Evolutionary conservation across 2,888 invertebrate species (phyloP).

Genomic region (Sphaeridia pumilis): DNA sequence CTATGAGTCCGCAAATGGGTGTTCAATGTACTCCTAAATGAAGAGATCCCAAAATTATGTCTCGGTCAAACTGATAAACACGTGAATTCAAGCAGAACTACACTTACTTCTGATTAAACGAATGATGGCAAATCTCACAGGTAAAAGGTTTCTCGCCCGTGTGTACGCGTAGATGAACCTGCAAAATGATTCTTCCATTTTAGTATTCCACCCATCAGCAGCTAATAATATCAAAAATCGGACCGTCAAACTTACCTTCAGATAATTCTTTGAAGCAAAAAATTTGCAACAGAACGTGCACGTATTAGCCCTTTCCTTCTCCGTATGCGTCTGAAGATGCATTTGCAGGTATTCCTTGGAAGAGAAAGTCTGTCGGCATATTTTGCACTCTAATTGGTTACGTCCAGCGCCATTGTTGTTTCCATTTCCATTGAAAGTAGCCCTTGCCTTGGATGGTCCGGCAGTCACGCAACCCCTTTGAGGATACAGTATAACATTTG

Average conservation of each 20-base stretch:
- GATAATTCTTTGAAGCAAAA: constrained; percentile 15
- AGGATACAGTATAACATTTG: constrained; percentile 13
- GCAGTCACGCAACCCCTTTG: constrained; percentile 14
- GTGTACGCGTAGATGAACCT: constrained; percentile 15
- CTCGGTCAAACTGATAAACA: too few species aligned
- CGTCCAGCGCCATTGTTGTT: background rate
- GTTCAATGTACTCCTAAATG: constrained; percentile 14
- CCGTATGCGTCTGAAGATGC: constrained; percentile 15
- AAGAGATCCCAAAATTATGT: too few species aligned
- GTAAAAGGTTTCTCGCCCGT: constrained; percentile 16
- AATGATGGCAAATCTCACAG: constrained; percentile 17
- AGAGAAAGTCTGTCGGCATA: constrained; percentile 15
- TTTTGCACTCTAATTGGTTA: constrained; percentile 15
- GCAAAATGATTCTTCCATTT: too few species aligned
- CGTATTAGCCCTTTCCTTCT: constrained; percentile 16
- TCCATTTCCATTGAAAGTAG: constrained; percentile 3
- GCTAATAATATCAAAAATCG: background rate
- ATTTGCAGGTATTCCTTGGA: constrained; percentile 14
- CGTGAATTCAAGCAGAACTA: too few species aligned
- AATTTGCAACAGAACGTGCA: constrained; percentile 17
- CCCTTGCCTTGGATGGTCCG: constrained; percentile 4
- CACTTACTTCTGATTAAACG: constrained; percentile 18
- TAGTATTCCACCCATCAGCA: too few species aligned
- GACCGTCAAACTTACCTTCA: constrained; percentile 2
- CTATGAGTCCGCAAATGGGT: constrained; percentile 14